Evolutionary conservation across 2,113 vertebrate species (phyloP), one percentile per base, ranked within the genome.

Genomic region (Forbesichthys papilliferus): DNA sequence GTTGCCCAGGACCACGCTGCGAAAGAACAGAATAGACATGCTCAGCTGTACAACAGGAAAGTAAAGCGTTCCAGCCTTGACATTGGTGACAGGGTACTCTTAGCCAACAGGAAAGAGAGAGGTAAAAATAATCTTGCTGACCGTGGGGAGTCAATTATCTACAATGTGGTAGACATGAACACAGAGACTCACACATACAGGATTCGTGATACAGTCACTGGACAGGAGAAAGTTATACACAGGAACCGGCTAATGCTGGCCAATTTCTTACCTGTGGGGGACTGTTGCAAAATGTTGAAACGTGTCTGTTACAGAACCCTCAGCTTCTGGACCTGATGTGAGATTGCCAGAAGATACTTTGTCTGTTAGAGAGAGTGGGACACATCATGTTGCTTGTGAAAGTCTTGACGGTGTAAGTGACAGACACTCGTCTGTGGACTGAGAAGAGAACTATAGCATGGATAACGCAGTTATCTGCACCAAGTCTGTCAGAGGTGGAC

Each of bases 31-130:
- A 48, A 52, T 0, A 55, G 59, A 34, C 70, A 84, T 5, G 56
- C 69, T 34, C 51, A 16, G 7, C 14, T 82, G 0, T 84, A 86
- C 47, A 86, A 84, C 57, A 73, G 46, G n/a, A 65, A 10, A 47
- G 76, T 77, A 0, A 27, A 77, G 18, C 76, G 79, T 0, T 27
- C 67, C 2, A 9, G 1, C 0, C 57, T 84, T 3, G 49, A 18
- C 0, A 5, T 79, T 0, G 68, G 71, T 13, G 71, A 86, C 49
- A 66, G 60, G 0, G 74, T 84, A n/a, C 52, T 79, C 0, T 3
- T 86, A 3, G 76, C 62, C 2, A 84, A 81, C 1, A 77, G 57
- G 13, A 68, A 36, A 1, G 61, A 79, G 11, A 69, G 62, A 1
- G 69, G 73, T 0, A 79, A 83, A 10, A 73, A 33, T 14, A 82